Evolutionary conservation across 37 sponge, comb jelly and placozoan species (phyloP), one percentile per base, ranked within the genome.

Genomic region (Hormiphora californensis): DNA sequence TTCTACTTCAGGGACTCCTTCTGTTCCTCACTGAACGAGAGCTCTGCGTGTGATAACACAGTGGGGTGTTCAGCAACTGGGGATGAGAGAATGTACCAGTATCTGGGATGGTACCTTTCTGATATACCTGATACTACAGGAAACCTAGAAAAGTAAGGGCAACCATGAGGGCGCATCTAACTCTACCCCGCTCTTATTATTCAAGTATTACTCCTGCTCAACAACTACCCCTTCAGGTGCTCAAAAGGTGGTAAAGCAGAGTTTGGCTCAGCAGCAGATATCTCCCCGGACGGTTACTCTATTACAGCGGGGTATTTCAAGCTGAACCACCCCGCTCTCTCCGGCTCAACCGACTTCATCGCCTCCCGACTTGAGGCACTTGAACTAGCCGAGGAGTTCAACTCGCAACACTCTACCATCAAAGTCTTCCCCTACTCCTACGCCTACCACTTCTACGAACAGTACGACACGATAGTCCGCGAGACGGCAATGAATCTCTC

Each of bases 361-460:
- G 61, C 61, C 27, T 57, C 61, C 61, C n/a, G 61, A 30, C n/a
- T 5, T 28, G 27, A 57, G 30, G 7, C 61, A 28, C 9, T 57
- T 15, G 27, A 57, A 57, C 61, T 57, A 5, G 23, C n/a, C 7
- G 61, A 57, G 7, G 30, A 57, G 5, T 5, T 57, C 27, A 57
- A 57, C 23, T 4, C 4, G 27, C n/a, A 19, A 12, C n/a, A 57
- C 61, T 28, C n/a, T 5, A 4, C 7, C 7, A 57, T 57, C 7
- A 4, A 57, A 4, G 61, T 57, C 9, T 57, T 57, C 61, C 61
- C 61, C 3, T 57, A 57, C 27, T 57, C 61, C 67, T 89, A 91
- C 33, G 92, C 91, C 89, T 93, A 94, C 55, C 94, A 94, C 35
- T 96, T 87, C 88, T 96, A 96, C 69, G 97, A 96, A 86, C 97